Percentiles rank a stretch among this genome's conserved stretches.
Evolutionary conservation across 2,797 vertebrate species (phyloP).

Genomic region (Sparus aurata): DNA sequence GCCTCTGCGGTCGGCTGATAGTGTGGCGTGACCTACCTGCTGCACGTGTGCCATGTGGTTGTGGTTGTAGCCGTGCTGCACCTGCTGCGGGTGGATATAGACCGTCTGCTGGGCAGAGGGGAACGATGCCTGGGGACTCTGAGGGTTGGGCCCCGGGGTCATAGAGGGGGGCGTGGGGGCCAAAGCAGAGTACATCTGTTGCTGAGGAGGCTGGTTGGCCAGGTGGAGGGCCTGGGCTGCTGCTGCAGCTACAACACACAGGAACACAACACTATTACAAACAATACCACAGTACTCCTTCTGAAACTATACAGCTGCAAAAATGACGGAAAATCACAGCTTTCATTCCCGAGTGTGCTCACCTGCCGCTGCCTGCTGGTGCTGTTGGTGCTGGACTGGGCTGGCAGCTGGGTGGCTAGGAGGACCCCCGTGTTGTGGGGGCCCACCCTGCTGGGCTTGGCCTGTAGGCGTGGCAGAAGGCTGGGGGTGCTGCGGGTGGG

Average conservation of each 20-base stretch:
- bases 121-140: slow-evolving; percentile 97
- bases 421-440: slow-evolving; percentile 90
- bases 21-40: slow-evolving; percentile 87
- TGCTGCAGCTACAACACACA: slow-evolving; percentile 55
- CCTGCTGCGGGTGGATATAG: slow-evolving; percentile 97
- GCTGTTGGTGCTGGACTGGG: slow-evolving; percentile 96
- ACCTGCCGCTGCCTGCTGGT: slow-evolving; percentile 90
- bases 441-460: slow-evolving; percentile 91
- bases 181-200: slow-evolving; percentile 96
- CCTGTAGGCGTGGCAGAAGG: slow-evolving; percentile 97
- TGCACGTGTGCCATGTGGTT: slow-evolving; percentile 98
- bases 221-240: slow-evolving; percentile 94
- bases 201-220: slow-evolving; percentile 92
- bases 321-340: not conserved
- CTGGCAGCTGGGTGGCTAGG: slow-evolving; percentile 94
- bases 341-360: not conserved
- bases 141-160: slow-evolving; percentile 96
- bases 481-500: slow-evolving; percentile 95
- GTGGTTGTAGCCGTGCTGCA: slow-evolving; percentile 96
- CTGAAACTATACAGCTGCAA: not conserved
- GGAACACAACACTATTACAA: not conserved
- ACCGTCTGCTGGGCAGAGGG: slow-evolving; percentile 96
- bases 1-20: not conserved
- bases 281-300: not conserved
- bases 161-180: slow-evolving; percentile 97